Base-by-base conservation (phyloP, 2,797 vertebrate genomes). In the Cynopterus sphinx region DNA sequence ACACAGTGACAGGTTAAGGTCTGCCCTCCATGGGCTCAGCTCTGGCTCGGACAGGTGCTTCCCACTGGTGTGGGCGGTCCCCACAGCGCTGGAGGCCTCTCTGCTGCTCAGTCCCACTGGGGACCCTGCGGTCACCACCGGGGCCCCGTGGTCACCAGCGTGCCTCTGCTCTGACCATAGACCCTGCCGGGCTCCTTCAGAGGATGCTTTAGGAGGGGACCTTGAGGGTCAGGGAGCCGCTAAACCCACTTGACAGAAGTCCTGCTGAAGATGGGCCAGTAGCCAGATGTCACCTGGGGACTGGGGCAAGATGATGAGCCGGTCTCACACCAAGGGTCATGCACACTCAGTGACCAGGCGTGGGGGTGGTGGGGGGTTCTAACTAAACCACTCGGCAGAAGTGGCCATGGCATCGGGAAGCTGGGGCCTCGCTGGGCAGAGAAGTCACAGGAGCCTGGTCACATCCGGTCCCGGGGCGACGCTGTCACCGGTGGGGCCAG, bases 51-150 rank as follows among this genome's bases (percentile, higher is more conserved):
- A 46, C 13, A 43, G 19, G 5, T 3, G 67, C 57, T 36, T 28
- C 9, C 5, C 2, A 4, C 11, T 9, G 5, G 9, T 3, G 10
- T 13, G 46, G 11, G 13, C 9, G n/a, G n/a, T 24, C 13, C 57
- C 71, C 51, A 82, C 1, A 31, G 5, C 9, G 3, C 4, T 21
- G 49, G 43, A 39, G 9, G 46, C 55, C 13, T 41, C 55, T 4
- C 16, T 36, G 3, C 28, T 12, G 7, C 26, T 46, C 17, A 26
- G 22, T 3, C 22, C 16, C 53, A 4, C 0, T 0, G 39, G 68
- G 22, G 22, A 9, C 7, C 24, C 10, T 46, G 46, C 46, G 46
- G 46, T 46, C 46, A 46, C 46, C 46, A 46, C 46, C 11, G 46
- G 46, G 46, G 12, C 46, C 10, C 46, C 13, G 46, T 43, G 53